These are phyloP conservation scores for Grantiella picta DNA, from an alignment of 2,113 vertebrate genomes.

Conservation along the genomic window DNA sequence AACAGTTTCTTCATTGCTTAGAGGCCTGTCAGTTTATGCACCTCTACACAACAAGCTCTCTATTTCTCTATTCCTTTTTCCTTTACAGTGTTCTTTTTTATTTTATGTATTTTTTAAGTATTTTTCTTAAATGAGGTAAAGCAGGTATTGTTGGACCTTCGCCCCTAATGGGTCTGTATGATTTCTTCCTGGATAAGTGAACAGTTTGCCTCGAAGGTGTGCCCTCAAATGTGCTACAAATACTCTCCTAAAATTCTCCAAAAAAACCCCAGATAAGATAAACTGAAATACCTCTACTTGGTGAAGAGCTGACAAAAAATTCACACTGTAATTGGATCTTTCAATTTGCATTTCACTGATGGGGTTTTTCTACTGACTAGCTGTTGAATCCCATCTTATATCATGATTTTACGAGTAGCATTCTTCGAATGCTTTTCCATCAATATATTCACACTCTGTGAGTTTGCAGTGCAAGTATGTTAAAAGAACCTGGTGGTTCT, in stretches of 20 bases:
- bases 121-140: neutral
- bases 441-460: neutral
- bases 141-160: neutral
- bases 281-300: neutral
- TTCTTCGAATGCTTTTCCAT: neutral
- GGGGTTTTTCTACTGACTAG: neutral
- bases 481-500: neutral
- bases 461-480: neutral
- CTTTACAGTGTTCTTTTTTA: neutral
- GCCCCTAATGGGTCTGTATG: neutral
- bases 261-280: neutral
- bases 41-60: neutral
- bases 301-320: neutral
- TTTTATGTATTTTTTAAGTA: neutral
- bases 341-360: neutral
- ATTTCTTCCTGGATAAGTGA: neutral
- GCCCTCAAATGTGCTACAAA: neutral
- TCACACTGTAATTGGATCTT: neutral
- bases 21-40: neutral
- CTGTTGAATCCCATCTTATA: neutral
- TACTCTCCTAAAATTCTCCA: neutral
- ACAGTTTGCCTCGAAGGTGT: neutral
- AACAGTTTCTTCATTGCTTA: neutral
- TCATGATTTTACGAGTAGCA: neutral
- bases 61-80: neutral